Evolutionary conservation across 2,113 vertebrate genomes (phyloP).

Genomic region (Lagenorhynchus albirostris): DNA sequence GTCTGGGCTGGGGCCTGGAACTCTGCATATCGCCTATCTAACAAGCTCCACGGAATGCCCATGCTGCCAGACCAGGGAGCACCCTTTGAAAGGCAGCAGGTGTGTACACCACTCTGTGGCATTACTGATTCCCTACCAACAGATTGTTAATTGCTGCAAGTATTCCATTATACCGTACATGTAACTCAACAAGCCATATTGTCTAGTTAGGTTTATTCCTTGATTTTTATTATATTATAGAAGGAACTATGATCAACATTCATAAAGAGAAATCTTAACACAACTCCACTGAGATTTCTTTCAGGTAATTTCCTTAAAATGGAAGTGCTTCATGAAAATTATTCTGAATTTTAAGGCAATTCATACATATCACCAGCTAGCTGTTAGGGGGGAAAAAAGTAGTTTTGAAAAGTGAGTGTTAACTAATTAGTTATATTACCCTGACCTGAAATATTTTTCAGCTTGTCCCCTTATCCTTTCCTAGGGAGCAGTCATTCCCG

Average conservation of each 20-base stretch:
- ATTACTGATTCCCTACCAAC: background rate
- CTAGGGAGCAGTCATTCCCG: background rate
- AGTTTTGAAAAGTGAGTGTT: background rate
- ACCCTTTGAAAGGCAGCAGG: background rate
- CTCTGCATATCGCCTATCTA: background rate
- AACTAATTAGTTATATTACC: background rate
- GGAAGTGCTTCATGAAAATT: background rate
- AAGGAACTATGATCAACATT: background rate
- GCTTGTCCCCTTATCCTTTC: background rate
- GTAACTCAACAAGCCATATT: background rate
- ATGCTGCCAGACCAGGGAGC: background rate
- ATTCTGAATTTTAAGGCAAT: constrained; percentile 3
- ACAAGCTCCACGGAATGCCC: background rate
- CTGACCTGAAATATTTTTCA: background rate
- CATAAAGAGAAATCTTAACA: background rate
- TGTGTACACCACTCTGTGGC: background rate
- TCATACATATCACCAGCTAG: background rate
- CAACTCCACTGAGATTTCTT: background rate
- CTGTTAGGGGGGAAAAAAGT: background rate
- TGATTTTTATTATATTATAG: background rate
- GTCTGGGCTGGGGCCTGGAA: background rate
- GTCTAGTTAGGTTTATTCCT: background rate
- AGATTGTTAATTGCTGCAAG: background rate
- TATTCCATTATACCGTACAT: background rate
- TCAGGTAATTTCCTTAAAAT: background rate